These are phyloP conservation scores for Urocitellus parryii DNA, from an alignment of 2,113 vertebrate species.

Conservation along the genomic window DNA sequence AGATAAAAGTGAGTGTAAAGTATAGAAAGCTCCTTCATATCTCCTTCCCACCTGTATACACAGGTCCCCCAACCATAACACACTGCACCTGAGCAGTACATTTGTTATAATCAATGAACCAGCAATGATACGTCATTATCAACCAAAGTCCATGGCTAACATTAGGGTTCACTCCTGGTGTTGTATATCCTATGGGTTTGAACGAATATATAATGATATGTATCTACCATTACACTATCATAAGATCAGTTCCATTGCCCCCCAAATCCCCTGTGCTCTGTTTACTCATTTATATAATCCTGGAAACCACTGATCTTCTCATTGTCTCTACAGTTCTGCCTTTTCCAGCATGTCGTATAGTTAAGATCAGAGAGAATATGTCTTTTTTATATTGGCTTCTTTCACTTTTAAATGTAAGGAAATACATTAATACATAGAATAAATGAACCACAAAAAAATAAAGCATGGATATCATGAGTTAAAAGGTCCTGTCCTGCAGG, in stretches of 20 bases:
- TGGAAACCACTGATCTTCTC: background rate
- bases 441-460: background rate
- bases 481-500: background rate
- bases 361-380: background rate
- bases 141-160: background rate
- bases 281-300: background rate
- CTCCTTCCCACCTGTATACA: background rate
- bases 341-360: background rate
- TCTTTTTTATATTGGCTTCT: background rate
- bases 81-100: background rate
- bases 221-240: background rate
- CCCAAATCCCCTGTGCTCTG: background rate
- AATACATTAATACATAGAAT: background rate
- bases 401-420: background rate
- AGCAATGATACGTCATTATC: background rate
- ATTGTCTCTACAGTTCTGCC: background rate
- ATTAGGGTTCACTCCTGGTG: background rate
- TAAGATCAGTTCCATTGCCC: background rate
- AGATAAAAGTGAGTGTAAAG: background rate
- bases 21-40: background rate
- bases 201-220: background rate
- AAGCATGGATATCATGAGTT: background rate
- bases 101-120: background rate
- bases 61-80: background rate
- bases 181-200: background rate